Conservation (phyloP, 2,888 invertebrate genomes). For the Rapana venosa region DNA sequence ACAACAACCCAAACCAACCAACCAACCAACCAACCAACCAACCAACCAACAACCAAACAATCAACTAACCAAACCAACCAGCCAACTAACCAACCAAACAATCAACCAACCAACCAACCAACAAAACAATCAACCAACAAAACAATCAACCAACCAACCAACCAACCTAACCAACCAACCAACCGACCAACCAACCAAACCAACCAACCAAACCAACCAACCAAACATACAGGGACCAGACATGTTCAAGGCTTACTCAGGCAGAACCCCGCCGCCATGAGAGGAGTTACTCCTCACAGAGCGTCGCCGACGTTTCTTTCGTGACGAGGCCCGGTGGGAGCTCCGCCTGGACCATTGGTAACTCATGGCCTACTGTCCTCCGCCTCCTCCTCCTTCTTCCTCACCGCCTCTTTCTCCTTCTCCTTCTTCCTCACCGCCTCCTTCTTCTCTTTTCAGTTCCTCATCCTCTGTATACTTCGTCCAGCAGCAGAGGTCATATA, state of each 20-base stretch:
- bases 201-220: no score
- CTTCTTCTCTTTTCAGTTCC: not conserved
- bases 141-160: no score
- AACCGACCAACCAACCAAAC: no score
- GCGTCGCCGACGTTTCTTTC: slow-evolving; percentile 38
- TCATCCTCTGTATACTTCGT: not conserved
- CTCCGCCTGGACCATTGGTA: slow-evolving; percentile 32
- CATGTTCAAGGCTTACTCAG: slow-evolving; percentile 40
- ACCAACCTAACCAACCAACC: no score
- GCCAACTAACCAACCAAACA: no score
- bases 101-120: no score
- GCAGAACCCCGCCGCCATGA: slow-evolving; percentile 20
- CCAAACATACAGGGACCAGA: not conserved
- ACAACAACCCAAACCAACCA: no score
- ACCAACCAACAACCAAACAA: not conserved
- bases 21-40: no score
- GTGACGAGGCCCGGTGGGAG: slow-evolving; percentile 29
- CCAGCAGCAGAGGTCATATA: no score
- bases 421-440: not conserved
- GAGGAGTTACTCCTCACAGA: slow-evolving; percentile 45
- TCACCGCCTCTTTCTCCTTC: not conserved
- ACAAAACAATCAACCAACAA: no score
- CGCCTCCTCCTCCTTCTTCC: not conserved
- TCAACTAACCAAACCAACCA: no score
- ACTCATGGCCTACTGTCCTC: slow-evolving; percentile 20